These are phyloP conservation scores for Discoglossus pictus DNA, from an alignment of 2,797 vertebrate genomes.

Conservation along the genomic window DNA sequence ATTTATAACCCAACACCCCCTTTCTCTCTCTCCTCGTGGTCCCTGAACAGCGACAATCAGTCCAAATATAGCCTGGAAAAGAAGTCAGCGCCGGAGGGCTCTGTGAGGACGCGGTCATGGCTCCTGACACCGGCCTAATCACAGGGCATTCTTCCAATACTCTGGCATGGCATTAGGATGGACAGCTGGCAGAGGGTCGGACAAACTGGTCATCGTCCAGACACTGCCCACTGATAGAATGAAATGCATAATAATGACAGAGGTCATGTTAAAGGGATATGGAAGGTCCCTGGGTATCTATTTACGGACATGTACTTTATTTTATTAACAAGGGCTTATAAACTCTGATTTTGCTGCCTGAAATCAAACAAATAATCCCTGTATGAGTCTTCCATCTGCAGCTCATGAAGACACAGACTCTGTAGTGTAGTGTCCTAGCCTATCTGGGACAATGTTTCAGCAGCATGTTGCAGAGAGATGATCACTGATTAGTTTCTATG, in stretches of 20 bases:
- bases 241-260: background rate
- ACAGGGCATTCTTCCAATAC: constrained; percentile 45
- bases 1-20: constrained; percentile 30
- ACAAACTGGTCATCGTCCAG: constrained; percentile 29
- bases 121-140: constrained; percentile 42
- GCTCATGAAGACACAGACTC: too few species aligned
- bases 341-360: too few species aligned
- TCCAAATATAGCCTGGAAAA: constrained; percentile 43
- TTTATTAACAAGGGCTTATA: too few species aligned
- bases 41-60: constrained; percentile 41
- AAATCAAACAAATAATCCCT: too few species aligned
- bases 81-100: constrained; percentile 37
- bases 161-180: constrained; percentile 37
- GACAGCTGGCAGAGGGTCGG: constrained; percentile 43
- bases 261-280: too few species aligned
- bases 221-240: background rate
- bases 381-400: too few species aligned
- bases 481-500: too few species aligned
- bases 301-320: too few species aligned
- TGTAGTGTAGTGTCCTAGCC: too few species aligned
- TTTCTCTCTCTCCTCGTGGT: constrained; percentile 4
- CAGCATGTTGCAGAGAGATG: too few species aligned
- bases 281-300: too few species aligned
- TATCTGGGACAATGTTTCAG: too few species aligned
- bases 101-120: constrained; percentile 36